A percentile compares a stretch with the other conserved stretches of the same genome.
Conservation (phyloP, 1,140 invertebrate species). For the Gerris buenoi region DNA sequence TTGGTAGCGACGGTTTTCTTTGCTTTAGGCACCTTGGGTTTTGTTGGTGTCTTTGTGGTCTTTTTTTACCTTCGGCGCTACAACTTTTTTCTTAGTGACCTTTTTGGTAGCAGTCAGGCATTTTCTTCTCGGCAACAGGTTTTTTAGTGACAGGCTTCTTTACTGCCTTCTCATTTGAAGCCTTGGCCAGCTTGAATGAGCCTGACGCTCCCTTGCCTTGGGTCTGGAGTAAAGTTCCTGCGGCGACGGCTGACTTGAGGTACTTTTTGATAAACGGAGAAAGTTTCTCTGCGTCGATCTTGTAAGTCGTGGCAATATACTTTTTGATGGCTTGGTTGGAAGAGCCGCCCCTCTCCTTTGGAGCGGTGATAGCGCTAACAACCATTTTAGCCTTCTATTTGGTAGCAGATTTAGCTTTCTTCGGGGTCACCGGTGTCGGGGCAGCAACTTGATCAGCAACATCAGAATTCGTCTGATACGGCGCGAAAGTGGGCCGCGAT, state of each 20-base stretch:
- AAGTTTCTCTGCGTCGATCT: conserved; percentile 33
- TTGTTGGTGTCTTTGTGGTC: conserved; percentile 14
- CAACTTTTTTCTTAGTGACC: background rate
- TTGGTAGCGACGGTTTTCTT: conserved; percentile 18
- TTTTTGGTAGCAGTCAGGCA: conserved; percentile 13
- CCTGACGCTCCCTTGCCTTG: conserved; percentile 34
- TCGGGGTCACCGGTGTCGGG: background rate
- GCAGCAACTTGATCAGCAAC: background rate
- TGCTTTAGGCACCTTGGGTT: conserved; percentile 17
- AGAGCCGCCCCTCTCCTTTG: conserved; percentile 38
- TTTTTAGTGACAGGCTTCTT: conserved; percentile 16
- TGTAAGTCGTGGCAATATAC: conserved; percentile 34
- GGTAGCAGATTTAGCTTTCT: conserved; percentile 6
- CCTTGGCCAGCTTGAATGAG: conserved; percentile 30
- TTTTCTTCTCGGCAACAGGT: conserved; percentile 13
- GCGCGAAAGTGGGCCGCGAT: no score
- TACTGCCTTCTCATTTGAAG: background rate
- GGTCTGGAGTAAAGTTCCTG: conserved; percentile 28
- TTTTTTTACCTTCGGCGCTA: conserved; percentile 16
- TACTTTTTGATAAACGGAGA: conserved; percentile 31
- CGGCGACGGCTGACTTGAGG: conserved; percentile 30
- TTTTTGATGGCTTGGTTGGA: conserved; percentile 40
- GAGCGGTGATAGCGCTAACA: conserved; percentile 32
- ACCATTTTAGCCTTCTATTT: conserved; percentile 29
- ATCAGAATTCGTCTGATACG: background rate